Base-by-base conservation (phyloP, 2,888 invertebrate species). In the Nomada fucata region DNA sequence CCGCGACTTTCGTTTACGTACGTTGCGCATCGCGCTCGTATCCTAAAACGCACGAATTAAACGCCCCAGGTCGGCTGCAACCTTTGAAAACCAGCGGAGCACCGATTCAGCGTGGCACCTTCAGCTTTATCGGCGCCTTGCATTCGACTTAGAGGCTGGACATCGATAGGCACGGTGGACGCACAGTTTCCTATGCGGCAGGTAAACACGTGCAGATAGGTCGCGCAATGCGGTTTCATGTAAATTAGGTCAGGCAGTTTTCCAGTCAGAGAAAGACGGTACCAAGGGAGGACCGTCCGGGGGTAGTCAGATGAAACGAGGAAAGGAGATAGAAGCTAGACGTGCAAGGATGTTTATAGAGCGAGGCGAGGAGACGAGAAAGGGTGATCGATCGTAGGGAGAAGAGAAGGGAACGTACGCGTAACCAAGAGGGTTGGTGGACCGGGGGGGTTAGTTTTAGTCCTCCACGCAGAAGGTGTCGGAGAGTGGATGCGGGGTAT, bases 191-290 rank as follows among this genome's bases (percentile, higher is more conserved):
- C 87, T 87, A 90, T 87, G 88, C 88, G 84, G 84, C 87, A 87
- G 88, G 86, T 89, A 85, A 83, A 82, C 82, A 68, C 84, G 87
- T 82, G 75, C 89, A 88, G 88, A 86, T 90, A 90, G 88, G 89
- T 90, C 89, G 88, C 90, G 90, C 89, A 90, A 88, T 91, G 90
- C 89, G 89, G 90, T 86, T 89, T 85, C 82, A 67, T 72, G 69
- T 83, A 90, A 91, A 91, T 91, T 90, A 83, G 91, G 89, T 91
- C 91, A 91, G 88, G 84, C 87, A 90, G 86, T 90, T 91, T 91
- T 88, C 87, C 87, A 88, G 87, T 79, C 89, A 77, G 85, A 86
- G 77, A 64, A 79, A 82, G 81, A 77, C 47, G 63, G 65, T 20
- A 72, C 50, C 47, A 67, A 44, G n/a, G 55, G 55, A 65, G 26